A percentile compares a stretch with the other conserved stretches of the same genome.
phyloP scores from a whole-genome alignment of 2,888 invertebrate genomes.

The Unio delphinus region DNA sequence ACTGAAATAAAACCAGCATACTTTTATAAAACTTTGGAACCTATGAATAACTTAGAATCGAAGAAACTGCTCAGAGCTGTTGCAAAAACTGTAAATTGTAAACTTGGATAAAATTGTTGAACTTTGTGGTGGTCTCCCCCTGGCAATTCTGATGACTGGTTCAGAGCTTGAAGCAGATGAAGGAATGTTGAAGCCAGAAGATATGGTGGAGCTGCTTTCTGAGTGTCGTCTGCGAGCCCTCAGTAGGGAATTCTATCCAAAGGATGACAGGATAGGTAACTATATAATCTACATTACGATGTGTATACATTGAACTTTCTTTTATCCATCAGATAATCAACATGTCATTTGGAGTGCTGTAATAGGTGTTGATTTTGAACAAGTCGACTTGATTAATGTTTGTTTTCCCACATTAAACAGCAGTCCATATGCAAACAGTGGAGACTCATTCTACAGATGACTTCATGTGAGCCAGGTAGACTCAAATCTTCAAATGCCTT shows the following conservation, averaged over 20 bases:
- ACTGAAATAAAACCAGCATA: neutral
- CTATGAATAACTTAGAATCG: slow-evolving; percentile 10
- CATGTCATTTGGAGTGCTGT: no score
- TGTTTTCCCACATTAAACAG: no score
- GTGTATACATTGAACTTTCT: no score
- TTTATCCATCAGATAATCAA: no score
- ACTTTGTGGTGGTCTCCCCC: slow-evolving; percentile 24
- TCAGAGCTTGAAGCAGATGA: slow-evolving; percentile 21
- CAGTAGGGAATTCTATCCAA: slow-evolving; percentile 20
- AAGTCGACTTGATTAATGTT: no score
- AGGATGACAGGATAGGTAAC: slow-evolving; percentile 27
- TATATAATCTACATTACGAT: neutral
- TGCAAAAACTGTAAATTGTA: slow-evolving; percentile 10
- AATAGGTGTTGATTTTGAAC: no score
- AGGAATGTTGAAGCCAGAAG: slow-evolving; percentile 13
- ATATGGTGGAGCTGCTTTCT: slow-evolving; percentile 19
- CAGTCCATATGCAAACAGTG: no score
- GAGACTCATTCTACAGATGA: no score
- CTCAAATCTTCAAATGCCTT: no score
- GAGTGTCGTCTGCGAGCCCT: slow-evolving; percentile 22
- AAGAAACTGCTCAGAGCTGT: slow-evolving; percentile 10
- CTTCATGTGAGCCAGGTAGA: no score
- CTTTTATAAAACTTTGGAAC: slow-evolving; percentile 3
- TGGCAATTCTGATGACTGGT: slow-evolving; percentile 23
- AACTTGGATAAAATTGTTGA: slow-evolving; percentile 18